A percentile compares a stretch with the other conserved stretches of the same genome.
These are phyloP conservation scores for Philopedon plagiatum DNA, from an alignment of 2,888 invertebrate species.

Conservation along the genomic window DNA sequence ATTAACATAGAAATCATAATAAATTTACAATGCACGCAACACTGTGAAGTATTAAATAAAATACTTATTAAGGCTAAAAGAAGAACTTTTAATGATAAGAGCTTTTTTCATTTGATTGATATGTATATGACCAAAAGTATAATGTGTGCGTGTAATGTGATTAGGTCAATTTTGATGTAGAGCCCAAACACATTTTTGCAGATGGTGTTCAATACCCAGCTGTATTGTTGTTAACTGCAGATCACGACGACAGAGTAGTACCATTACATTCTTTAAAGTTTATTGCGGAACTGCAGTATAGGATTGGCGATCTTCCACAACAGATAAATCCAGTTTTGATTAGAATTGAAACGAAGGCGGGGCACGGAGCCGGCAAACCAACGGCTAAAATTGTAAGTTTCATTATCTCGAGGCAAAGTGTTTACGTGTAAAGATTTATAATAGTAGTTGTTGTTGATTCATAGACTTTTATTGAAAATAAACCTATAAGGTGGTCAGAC, in stretches of 20 bases:
- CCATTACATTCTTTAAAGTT: slow-evolving; percentile 97
- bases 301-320: slow-evolving; percentile 72
- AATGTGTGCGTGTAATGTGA: too few species aligned
- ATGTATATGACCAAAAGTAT: too few species aligned
- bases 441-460: too few species aligned
- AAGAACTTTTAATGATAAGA: too few species aligned
- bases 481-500: slow-evolving; percentile 16
- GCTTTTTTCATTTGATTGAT: too few species aligned
- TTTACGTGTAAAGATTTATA: too few species aligned
- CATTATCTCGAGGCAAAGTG: too few species aligned
- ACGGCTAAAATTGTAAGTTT: slow-evolving; percentile 88
- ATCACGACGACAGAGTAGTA: slow-evolving; percentile 98
- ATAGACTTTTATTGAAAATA: too few species aligned
- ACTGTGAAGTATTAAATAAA: too few species aligned
- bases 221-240: slow-evolving; percentile 92
- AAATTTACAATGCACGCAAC: too few species aligned
- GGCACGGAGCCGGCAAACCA: slow-evolving; percentile 97
- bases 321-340: slow-evolving; percentile 91
- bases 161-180: not conserved
- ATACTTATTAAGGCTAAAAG: too few species aligned
- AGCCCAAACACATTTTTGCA: slow-evolving; percentile 30
- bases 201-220: slow-evolving; percentile 86
- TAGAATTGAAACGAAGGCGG: slow-evolving; percentile 94
- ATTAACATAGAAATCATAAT: too few species aligned
- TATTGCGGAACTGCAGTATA: slow-evolving; percentile 90